These are phyloP conservation scores for Unio pictorum DNA, from an alignment of 2,888 invertebrate species.

Conservation along the genomic window DNA sequence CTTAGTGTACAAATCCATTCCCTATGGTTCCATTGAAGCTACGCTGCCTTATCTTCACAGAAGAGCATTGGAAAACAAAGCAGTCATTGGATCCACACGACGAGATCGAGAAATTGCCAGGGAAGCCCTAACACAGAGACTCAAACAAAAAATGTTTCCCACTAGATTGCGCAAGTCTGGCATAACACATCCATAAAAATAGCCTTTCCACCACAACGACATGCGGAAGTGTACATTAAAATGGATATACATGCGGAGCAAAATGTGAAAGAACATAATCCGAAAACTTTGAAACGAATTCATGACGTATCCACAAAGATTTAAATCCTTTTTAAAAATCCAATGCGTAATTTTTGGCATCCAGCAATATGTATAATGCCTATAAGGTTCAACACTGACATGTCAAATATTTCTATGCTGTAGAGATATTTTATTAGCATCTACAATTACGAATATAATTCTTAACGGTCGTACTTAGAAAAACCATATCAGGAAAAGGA, in stretches of 20 bases:
- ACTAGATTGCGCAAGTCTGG: not conserved
- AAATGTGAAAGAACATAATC: not conserved
- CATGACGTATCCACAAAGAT: not conserved
- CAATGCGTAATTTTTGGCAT: too few relatives aligned
- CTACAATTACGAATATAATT: too few relatives aligned
- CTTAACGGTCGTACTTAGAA: too few relatives aligned
- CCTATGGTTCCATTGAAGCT: slow-evolving; percentile 71
- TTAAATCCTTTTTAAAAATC: too few relatives aligned
- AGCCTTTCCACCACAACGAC: not conserved
- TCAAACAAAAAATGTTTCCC: slow-evolving; percentile 1
- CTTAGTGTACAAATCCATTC: slow-evolving; percentile 72
- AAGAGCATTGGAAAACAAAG: slow-evolving; percentile 72
- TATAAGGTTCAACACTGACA: too few relatives aligned
- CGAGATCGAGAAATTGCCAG: slow-evolving; percentile 63
- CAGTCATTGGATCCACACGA: slow-evolving; percentile 70
- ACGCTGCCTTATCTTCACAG: slow-evolving; percentile 72
- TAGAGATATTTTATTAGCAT: too few relatives aligned
- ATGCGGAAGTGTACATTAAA: not conserved
- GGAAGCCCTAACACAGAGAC: slow-evolving; percentile 32
- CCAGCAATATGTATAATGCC: too few relatives aligned
- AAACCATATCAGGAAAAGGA: too few relatives aligned
- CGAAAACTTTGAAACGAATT: not conserved
- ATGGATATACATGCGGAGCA: not conserved
- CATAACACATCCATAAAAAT: not conserved
- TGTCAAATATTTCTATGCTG: too few relatives aligned